Base-by-base conservation (phyloP, 2,113 vertebrate species). In the Pandion haliaetus region DNA sequence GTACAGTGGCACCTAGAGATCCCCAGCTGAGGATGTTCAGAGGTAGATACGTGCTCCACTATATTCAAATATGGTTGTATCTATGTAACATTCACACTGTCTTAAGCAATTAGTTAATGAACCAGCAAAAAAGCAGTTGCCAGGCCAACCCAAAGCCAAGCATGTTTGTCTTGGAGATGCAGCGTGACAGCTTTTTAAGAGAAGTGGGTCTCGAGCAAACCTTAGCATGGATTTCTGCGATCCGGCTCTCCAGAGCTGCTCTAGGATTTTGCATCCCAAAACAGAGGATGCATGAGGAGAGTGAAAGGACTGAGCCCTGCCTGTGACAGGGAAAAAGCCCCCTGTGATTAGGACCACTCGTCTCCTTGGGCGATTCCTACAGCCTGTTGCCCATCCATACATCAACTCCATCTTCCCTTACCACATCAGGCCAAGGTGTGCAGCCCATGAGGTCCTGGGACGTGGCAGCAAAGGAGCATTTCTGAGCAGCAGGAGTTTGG, bases 111-210 rank as follows among this genome's bases (percentile, higher is more conserved):
- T 55, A 65, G 26, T 58, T 92, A 80, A 95, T 63, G 94, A 94
- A 92, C 20, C 95, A 63, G 94, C 88, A 94, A 55, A 77, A 83
- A 93, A 69, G 86, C 70, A 72, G 94, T 96, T 97, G 93, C 93
- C 94, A 85, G 31, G 91, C 86, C 92, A 95, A 91, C 86, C 91
- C 89, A 32, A 89, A 93, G 84, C 81, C 79, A 67, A 87, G 25
- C 28, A 6, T 23, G 29, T 82, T 69, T 0, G 3, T 72, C 61
- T 82, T 84, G 50, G 89, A 88, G 94, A 96, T 95, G 84, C 83
- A 24, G 40, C 26, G 3, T 94, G 95, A 86, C 93, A 95, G 91
- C 70, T 90, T 93, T 34, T 24, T 14, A 12, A 66, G 89, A 79
- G 66, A 80, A 42, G 65, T 62, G 77, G 67, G 28, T 40, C 77